These are phyloP conservation scores for Sardinella longiceps DNA, from an alignment of 2,797 vertebrate species.

Conservation along the genomic window DNA sequence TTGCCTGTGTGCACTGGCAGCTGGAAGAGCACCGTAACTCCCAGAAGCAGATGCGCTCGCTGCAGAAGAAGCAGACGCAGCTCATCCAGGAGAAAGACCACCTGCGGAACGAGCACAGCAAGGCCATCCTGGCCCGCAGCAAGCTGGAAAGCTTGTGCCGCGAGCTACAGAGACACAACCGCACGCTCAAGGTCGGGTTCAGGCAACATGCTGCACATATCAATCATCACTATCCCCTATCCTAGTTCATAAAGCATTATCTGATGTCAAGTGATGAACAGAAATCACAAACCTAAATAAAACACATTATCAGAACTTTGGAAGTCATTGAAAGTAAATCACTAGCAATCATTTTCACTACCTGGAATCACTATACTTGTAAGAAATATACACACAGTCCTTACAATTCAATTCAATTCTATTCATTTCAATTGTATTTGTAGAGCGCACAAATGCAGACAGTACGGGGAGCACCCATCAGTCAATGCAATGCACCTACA, in stretches of 20 bases:
- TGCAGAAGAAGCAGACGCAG: constrained; percentile 97
- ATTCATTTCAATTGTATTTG: too few species aligned
- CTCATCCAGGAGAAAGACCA: constrained; percentile 96
- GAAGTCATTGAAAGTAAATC: too few species aligned
- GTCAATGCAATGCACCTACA: too few species aligned
- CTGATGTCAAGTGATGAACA: too few species aligned
- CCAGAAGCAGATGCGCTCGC: constrained; percentile 91
- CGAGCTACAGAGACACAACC: constrained; percentile 96
- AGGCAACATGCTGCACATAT: not conserved
- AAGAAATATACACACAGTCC: too few species aligned
- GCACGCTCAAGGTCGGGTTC: constrained; percentile 87
- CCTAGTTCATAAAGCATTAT: too few species aligned
- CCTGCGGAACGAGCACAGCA: constrained; percentile 94
- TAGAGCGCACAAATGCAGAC: too few species aligned
- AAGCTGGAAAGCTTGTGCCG: constrained; percentile 97
- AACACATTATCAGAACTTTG: too few species aligned
- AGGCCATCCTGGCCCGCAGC: constrained; percentile 94
- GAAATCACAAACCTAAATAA: too few species aligned
- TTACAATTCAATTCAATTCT: too few species aligned
- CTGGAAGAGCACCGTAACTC: constrained; percentile 93
- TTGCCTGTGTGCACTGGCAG: constrained; percentile 62
- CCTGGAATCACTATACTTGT: not conserved
- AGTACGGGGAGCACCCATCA: too few species aligned
- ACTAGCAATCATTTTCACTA: not conserved
- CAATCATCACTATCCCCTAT: too few species aligned